Base-by-base conservation (phyloP, 2,888 invertebrate species). In the Leucozona laternaria region DNA sequence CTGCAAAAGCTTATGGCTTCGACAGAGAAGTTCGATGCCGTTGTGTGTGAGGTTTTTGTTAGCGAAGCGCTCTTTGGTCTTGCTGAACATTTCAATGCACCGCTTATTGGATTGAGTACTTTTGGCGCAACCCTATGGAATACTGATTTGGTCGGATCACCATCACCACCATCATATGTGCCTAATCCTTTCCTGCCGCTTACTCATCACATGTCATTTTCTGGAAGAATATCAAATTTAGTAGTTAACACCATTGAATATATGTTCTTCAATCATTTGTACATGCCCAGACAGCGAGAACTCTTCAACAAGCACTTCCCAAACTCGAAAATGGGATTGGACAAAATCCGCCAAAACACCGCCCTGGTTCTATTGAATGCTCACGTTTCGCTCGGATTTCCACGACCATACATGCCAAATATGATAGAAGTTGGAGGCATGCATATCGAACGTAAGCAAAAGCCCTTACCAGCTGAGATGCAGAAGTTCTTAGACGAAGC, bases 401-500 rank as follows among this genome's bases (percentile, higher is more conserved):
- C 92, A 0, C 89, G 91, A 3, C 92, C 93, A 4, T 91, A 92
- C 85, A 88, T 91, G 2, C 91, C 92, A 34, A 92, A 92, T 80
- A 92, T 92, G 89, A 91, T 92, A 53, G 92, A 92, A 92, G 91
- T 92, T 11, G 92, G 92, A 0, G 92, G 92, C 43, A 90, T 92
- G 89, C 92, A 92, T 71, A 90, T 92, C 25, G 90, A 92, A 79
- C 89, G 89, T 0, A 80, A 90, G 22, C 88, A 88, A 1, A 89
- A 89, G 8, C 90, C 91, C 79, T 92, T 70, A 68, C 92, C 92
- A 0, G 83, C 77, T 64, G 91, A 93, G 34, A 89, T 93, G 2
- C 89, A 92, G 66, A 86, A 89, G 15, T 93, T 93, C 55, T 89
- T 94, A 10, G 91, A 92, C 31, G 90, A 89, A 1, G 91, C 93